A percentile compares a stretch with the other conserved stretches of the same genome.
phyloP scores from a whole-genome alignment of 2,113 vertebrate genomes.

The Hydropotes inermis region DNA sequence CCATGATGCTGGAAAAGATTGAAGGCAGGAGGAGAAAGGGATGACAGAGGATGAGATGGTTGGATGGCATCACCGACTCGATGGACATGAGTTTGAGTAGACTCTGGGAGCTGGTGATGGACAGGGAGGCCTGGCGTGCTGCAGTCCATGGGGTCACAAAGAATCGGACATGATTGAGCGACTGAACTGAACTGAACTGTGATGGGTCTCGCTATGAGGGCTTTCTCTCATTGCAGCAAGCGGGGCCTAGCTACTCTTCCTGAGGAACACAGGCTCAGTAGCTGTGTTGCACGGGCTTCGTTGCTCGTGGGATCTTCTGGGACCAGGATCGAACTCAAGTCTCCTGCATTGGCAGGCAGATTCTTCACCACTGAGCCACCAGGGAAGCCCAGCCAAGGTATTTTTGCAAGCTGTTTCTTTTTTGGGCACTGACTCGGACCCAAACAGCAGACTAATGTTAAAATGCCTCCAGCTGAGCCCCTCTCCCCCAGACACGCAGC shows the following conservation, averaged over 20 bases:
- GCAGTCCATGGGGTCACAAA: not conserved
- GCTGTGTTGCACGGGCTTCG: not conserved
- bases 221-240: not conserved
- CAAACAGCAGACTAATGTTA: not conserved
- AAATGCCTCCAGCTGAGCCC: not conserved
- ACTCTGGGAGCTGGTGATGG: not conserved
- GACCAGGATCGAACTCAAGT: not conserved
- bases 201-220: not conserved
- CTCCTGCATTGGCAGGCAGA: not conserved
- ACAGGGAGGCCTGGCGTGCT: not conserved
- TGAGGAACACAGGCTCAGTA: not conserved
- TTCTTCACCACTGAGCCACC: not conserved
- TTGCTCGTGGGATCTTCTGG: not conserved
- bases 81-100: not conserved
- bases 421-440: not conserved
- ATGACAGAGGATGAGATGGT: not conserved
- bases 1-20: not conserved
- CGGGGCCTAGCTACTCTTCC: not conserved
- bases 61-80: not conserved
- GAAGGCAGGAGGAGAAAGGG: not conserved
- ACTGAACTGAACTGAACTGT: not conserved
- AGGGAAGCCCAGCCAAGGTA: not conserved
- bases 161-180: accelerated
- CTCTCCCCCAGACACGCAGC: accelerated
- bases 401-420: not conserved